These are phyloP conservation scores for Falco biarmicus DNA, from an alignment of 2,797 vertebrate genomes.

Conservation along the genomic window DNA sequence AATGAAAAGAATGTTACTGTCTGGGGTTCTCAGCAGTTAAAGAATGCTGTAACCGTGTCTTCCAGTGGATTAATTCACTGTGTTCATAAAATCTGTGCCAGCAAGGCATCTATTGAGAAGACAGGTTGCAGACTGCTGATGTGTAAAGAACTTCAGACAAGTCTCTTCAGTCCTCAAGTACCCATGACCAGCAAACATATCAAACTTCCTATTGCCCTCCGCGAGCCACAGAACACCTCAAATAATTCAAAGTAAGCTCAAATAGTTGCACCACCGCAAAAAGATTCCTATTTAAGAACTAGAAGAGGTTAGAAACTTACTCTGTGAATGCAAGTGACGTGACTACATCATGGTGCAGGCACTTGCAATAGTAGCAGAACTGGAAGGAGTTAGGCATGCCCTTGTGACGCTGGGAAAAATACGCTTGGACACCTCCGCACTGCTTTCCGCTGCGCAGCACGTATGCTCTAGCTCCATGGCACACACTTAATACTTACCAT, in stretches of 20 bases:
- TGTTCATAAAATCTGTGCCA: neutral
- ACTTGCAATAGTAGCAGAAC: neutral
- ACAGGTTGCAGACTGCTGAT: neutral
- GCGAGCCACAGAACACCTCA: neutral
- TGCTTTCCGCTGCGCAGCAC: rapidly evolving
- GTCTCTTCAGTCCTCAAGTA: neutral
- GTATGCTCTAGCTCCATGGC: neutral
- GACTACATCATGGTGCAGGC: neutral
- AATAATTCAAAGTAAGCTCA: neutral
- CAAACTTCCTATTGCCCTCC: neutral
- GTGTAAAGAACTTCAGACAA: neutral
- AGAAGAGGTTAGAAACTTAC: neutral
- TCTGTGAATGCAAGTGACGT: neutral
- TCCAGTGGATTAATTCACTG: neutral
- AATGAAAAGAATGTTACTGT: neutral
- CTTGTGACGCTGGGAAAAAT: neutral
- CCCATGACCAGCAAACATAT: neutral
- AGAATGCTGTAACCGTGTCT: neutral
- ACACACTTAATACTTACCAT: neutral
- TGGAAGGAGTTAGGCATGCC: neutral
- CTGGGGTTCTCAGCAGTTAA: neutral
- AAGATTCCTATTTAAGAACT: neutral
- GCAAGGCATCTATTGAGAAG: neutral
- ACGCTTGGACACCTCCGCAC: neutral
- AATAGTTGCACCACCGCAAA: neutral